Evolutionary conservation across 1,140 invertebrate species (phyloP), one percentile per base, ranked within the genome.

Genomic region (Mamestra configurata): DNA sequence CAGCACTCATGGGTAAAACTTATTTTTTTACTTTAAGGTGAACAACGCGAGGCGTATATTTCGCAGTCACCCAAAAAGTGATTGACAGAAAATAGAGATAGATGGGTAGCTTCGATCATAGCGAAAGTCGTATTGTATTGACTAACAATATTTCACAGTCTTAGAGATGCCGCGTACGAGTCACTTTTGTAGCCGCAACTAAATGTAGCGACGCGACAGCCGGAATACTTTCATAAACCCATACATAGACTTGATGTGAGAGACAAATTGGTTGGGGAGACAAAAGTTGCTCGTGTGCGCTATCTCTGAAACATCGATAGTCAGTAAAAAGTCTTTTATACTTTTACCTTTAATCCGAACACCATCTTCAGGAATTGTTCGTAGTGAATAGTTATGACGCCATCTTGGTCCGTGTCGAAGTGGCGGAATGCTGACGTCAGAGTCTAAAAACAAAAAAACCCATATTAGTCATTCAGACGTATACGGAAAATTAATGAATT

Each of bases 321-420:
- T 71, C 31, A 13, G 15, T 31, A 35, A 24, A 11, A 18, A 46
- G 15, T 49, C 55, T 11, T 27, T 77, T 66, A 77, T 35, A 59
- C 90, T 96, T 96, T 98, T 93, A 98, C 96, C 96, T 98, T 98
- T 70, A 99, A 95, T 89, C 97, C 98, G 90, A 99, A 99, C 18
- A 99, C 99, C 97, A 99, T 98, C 81, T 96, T 97, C 24, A 99
- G 96, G 95, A 99, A 99, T 89, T 99, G 98, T 95, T 99, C 99
- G 90, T 99, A 99, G 84, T 98, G 97, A 89, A 99, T 99, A 51
- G 97, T 98, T 81, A 99, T 99, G 68, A 98, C 97, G 7, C 99
- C 99, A 96, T 99, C 98, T 94, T 98, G 96, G 93, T 99, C 98
- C 6, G 98, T 98, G 90, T 99, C 99, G 88, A 97, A 97, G 84